Evolutionary conservation across 2,888 invertebrate species (phyloP), one percentile per base, ranked within the genome.

Genomic region (Timema cristinae): DNA sequence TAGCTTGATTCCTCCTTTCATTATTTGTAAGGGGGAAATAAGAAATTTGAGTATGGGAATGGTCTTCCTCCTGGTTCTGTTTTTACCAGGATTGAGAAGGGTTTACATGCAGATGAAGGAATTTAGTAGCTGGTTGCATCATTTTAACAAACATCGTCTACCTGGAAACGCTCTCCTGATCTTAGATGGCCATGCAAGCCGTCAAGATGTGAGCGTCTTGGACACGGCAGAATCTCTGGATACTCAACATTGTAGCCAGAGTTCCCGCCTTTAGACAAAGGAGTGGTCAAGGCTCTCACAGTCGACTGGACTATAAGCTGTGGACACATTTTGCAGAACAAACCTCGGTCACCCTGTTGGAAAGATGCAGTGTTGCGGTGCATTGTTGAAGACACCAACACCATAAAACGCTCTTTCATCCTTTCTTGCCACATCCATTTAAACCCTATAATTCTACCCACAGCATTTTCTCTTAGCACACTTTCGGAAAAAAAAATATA

Each of bases 81-180:
- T 63, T 47, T 47, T 47, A 48, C 47, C 0, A 9, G 16, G 63
- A 32, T 32, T 32, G 47, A 16, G 48, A 7, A 63, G 0, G 10
- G 6, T 13, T 63, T 63, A 63, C 47, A 63, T 2, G 47, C 63
- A 63, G 48, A 63, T 13, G 6, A 63, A 16, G 48, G 7, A 63
- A 5, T 7, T 63, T 47, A 16, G 63, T 48, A 63, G 13, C 10
- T 63, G 47, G 63, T 13, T 63, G 32, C 63, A 32, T 32, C 47
- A 63, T 47, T 63, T 63, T 15, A 63, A 63, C 63, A 63, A 9
- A 7, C 63, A 63, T 63, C 63, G n/a, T n/a, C n/a, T n/a, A n/a
- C n/a, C n/a, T n/a, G n/a, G n/a, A n/a, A n/a, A n/a, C n/a, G 63
- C 13, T 32, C 32, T 47, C 63, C 7, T 63, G 48, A 63, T 59